Conservation (phyloP, 2,888 invertebrate genomes). For the Amphipyra berbera region DNA sequence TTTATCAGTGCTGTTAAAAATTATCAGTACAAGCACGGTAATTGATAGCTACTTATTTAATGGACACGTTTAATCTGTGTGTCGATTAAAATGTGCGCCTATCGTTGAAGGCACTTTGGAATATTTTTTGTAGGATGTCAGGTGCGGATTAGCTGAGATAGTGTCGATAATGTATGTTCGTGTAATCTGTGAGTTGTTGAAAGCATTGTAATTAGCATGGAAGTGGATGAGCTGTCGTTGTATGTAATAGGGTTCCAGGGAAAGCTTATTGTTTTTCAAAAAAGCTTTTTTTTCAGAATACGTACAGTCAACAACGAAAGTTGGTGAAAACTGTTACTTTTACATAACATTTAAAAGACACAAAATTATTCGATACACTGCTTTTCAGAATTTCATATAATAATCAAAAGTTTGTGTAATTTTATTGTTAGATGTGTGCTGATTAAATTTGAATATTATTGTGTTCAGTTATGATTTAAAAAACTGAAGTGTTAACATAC, state of each 20-base stretch:
- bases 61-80: conserved; percentile 82
- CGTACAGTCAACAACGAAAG: too few species aligned
- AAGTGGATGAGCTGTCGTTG: conserved; percentile 52
- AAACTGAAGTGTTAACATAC: too few species aligned
- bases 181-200: conserved; percentile 63
- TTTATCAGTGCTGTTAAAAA: conserved; percentile 74
- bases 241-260: conserved; percentile 40
- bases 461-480: too few species aligned
- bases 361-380: too few species aligned
- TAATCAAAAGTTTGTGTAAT: too few species aligned
- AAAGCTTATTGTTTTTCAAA: conserved; percentile 32
- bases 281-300: conserved; percentile 1
- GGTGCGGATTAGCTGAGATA: conserved; percentile 57
- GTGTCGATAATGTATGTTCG: conserved; percentile 52
- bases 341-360: too few species aligned
- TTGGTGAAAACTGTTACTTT: too few species aligned
- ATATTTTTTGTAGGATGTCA: conserved; percentile 60
- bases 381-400: too few species aligned
- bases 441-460: too few species aligned
- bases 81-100: conserved; percentile 63
- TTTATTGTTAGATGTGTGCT: too few species aligned
- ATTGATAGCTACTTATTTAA: conserved; percentile 88
- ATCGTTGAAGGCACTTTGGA: conserved; percentile 60
- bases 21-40: conserved; percentile 78
- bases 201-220: conserved; percentile 61